phyloP scores from a whole-genome alignment of 2,113 vertebrate genomes.

The Rhynchopsitta pachyrhyncha region DNA sequence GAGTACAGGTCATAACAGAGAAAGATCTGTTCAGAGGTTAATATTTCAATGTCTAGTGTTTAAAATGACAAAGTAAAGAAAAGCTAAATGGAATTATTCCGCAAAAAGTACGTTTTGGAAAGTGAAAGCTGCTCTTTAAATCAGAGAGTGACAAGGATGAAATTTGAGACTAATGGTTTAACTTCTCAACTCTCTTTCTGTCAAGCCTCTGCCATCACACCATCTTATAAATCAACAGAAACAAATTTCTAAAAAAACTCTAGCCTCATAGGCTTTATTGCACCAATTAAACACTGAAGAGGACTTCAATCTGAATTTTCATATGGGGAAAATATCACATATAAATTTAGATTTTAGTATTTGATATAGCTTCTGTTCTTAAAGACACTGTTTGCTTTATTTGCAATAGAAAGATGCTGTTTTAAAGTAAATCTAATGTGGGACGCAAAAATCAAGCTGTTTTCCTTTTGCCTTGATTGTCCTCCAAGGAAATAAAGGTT shows the following conservation, averaged over 20 bases:
- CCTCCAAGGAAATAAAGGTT: neutral
- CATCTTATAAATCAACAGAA: constrained; percentile 15
- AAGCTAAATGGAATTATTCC: neutral
- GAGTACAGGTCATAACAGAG: neutral
- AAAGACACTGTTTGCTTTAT: neutral
- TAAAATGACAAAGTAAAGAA: neutral
- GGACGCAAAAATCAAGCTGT: neutral
- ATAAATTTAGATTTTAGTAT: neutral
- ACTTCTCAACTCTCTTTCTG: constrained; percentile 31
- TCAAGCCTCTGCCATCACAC: constrained; percentile 4
- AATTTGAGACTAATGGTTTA: constrained; percentile 37
- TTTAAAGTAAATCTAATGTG: neutral
- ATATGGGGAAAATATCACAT: neutral
- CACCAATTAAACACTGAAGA: neutral
- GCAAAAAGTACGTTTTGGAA: neutral
- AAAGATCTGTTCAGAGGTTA: neutral
- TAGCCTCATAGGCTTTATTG: neutral
- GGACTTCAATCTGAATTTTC: neutral
- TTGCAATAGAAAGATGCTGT: neutral
- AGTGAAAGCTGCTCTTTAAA: neutral
- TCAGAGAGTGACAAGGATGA: neutral
- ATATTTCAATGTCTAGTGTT: neutral
- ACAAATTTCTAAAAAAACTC: neutral
- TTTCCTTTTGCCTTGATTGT: neutral
- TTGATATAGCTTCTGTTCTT: neutral